These are phyloP conservation scores for Diaperis boleti DNA, from an alignment of 2,888 invertebrate genomes.

Conservation along the genomic window DNA sequence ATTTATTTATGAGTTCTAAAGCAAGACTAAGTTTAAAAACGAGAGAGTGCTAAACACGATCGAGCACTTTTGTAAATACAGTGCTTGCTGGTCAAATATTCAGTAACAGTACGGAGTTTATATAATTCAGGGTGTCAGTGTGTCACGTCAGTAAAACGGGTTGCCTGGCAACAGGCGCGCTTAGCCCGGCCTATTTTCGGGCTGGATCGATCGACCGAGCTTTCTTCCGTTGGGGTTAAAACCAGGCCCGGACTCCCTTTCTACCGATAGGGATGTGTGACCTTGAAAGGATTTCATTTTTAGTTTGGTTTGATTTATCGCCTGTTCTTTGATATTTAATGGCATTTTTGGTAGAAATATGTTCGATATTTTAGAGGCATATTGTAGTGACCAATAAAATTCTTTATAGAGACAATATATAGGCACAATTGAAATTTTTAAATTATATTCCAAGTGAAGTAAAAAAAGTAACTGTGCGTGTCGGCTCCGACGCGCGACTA, in stretches of 20 bases:
- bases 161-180: conserved; percentile 65
- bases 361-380: too few species aligned
- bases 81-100: conserved; percentile 40
- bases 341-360: too few species aligned
- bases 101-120: conserved; percentile 41
- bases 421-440: too few species aligned
- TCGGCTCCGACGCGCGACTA: too few species aligned
- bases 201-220: conserved; percentile 64
- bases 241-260: conserved; percentile 53
- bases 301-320: background rate
- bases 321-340: too few species aligned
- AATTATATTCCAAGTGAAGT: too few species aligned
- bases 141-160: conserved; percentile 65
- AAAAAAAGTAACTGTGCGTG: too few species aligned
- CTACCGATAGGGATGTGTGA: conserved; percentile 16
- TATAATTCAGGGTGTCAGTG: conserved; percentile 66
- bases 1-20: background rate
- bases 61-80: conserved; percentile 6
- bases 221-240: conserved; percentile 53
- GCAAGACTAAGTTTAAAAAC: background rate
- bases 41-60: conserved; percentile 4
- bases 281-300: conserved; percentile 12
- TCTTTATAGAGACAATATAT: too few species aligned
- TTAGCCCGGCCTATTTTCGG: conserved; percentile 66
- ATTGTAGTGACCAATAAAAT: too few species aligned